These are phyloP conservation scores for Trachelus stipa DNA, from an alignment of 2,888 invertebrate species.

Conservation along the genomic window DNA sequence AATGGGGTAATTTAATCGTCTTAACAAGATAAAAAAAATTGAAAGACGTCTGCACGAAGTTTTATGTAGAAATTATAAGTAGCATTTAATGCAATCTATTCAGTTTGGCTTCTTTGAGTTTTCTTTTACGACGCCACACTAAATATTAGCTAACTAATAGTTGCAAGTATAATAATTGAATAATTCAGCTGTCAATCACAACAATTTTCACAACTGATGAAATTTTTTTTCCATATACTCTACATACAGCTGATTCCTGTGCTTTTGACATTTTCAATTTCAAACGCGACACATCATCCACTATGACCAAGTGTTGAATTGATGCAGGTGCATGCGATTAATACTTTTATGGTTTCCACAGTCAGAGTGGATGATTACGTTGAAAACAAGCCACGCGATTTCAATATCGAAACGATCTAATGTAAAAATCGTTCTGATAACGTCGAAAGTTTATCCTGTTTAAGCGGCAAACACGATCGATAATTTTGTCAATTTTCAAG, in stretches of 20 bases:
- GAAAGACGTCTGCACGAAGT: background rate
- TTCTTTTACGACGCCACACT: background rate
- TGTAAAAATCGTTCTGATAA: no score
- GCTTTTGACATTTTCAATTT: background rate
- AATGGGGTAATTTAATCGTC: background rate
- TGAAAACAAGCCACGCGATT: background rate
- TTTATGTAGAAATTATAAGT: background rate
- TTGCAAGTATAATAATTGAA: background rate
- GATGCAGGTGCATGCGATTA: background rate
- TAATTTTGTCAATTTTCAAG: background rate
- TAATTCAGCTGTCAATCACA: background rate
- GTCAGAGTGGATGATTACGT: background rate
- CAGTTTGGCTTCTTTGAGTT: background rate
- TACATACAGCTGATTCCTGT: background rate
- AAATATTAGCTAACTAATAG: background rate
- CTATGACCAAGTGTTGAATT: background rate
- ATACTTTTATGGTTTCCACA: background rate
- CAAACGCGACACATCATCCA: background rate
- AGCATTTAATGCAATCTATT: background rate
- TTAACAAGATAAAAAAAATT: background rate
- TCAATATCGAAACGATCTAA: background rate
- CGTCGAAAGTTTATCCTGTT: no score
- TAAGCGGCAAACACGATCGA: background rate
- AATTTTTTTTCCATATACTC: background rate
- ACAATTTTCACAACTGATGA: background rate